These are phyloP conservation scores for Chaetodon auriga DNA, from an alignment of 2,113 vertebrate genomes.

Conservation along the genomic window DNA sequence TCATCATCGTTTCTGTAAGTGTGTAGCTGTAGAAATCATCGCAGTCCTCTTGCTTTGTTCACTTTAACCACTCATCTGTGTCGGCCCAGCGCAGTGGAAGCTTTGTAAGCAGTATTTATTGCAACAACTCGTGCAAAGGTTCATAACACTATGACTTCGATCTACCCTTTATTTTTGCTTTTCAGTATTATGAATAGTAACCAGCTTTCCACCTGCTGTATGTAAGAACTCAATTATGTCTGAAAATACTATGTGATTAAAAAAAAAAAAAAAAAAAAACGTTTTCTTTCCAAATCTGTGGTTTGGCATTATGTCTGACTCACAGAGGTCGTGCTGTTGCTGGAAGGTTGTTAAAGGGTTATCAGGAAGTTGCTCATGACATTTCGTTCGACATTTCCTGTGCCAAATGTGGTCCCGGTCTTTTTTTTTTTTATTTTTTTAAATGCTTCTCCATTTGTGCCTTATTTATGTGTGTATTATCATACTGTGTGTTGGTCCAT, in stretches of 20 bases:
- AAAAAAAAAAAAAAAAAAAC: constrained; percentile 4
- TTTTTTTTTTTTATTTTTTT: not conserved
- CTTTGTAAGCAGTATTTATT: constrained; percentile 75
- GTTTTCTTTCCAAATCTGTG: constrained; percentile 28
- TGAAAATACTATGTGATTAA: constrained; percentile 36
- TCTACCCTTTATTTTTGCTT: constrained; percentile 34
- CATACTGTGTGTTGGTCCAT: constrained; percentile 62
- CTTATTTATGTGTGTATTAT: constrained; percentile 81
- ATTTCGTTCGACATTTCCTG: constrained; percentile 54
- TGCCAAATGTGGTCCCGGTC: constrained; percentile 73
- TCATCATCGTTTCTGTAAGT: constrained; percentile 37
- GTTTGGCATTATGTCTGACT: constrained; percentile 30
- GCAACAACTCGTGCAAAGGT: constrained; percentile 40
- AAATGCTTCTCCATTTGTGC: constrained; percentile 82
- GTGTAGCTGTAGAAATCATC: constrained; percentile 57
- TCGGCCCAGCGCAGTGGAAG: constrained; percentile 40
- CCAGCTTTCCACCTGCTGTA: not conserved
- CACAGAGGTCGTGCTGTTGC: constrained; percentile 19
- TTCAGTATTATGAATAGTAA: constrained; percentile 64
- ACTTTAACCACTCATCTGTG: constrained; percentile 66
- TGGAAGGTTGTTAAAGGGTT: constrained; percentile 32
- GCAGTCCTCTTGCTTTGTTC: constrained; percentile 52
- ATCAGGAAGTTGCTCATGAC: constrained; percentile 32
- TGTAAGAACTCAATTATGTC: constrained; percentile 38
- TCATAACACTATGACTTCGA: constrained; percentile 70